phyloP scores from a whole-genome alignment of 2,888 invertebrate genomes.

The Campoletis raptor region DNA sequence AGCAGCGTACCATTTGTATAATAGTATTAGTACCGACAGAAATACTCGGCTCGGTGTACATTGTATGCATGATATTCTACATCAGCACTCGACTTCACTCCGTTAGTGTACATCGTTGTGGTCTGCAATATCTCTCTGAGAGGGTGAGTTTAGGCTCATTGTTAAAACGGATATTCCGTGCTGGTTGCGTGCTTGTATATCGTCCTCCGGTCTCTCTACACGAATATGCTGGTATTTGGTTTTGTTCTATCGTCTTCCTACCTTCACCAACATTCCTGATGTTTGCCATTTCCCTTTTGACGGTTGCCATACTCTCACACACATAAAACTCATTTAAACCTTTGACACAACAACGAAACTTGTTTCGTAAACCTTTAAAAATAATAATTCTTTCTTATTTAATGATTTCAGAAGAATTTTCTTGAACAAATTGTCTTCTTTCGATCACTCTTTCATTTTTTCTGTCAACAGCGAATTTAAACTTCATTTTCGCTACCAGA shows the following conservation, averaged over 20 bases:
- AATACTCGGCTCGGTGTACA: slow-evolving; percentile 30
- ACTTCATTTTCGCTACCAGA: too few relatives aligned
- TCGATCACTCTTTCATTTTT: too few relatives aligned
- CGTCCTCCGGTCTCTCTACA: slow-evolving; percentile 62
- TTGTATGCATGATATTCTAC: slow-evolving; percentile 58
- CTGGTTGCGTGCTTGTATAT: slow-evolving; percentile 76
- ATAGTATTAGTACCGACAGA: slow-evolving; percentile 54
- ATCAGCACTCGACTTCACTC: slow-evolving; percentile 19
- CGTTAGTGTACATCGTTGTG: slow-evolving; percentile 19
- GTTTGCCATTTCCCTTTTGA: slow-evolving; percentile 61
- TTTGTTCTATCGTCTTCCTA: slow-evolving; percentile 49
- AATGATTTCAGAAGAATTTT: too few relatives aligned
- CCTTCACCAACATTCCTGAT: slow-evolving; percentile 57
- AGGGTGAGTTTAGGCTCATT: slow-evolving; percentile 74
- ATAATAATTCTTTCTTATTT: not conserved
- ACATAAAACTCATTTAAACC: slow-evolving; percentile 3
- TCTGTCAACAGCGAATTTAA: too few relatives aligned
- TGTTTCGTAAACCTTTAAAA: not conserved
- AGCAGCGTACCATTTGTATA: slow-evolving; percentile 38
- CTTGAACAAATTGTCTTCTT: too few relatives aligned
- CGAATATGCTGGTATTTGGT: slow-evolving; percentile 52
- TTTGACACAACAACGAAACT: slow-evolving; percentile 22
- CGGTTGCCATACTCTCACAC: slow-evolving; percentile 19
- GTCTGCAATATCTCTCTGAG: slow-evolving; percentile 45
- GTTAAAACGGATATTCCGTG: slow-evolving; percentile 83